phyloP scores from a whole-genome alignment of 2,888 invertebrate genomes.

The Melanostoma scalare region DNA sequence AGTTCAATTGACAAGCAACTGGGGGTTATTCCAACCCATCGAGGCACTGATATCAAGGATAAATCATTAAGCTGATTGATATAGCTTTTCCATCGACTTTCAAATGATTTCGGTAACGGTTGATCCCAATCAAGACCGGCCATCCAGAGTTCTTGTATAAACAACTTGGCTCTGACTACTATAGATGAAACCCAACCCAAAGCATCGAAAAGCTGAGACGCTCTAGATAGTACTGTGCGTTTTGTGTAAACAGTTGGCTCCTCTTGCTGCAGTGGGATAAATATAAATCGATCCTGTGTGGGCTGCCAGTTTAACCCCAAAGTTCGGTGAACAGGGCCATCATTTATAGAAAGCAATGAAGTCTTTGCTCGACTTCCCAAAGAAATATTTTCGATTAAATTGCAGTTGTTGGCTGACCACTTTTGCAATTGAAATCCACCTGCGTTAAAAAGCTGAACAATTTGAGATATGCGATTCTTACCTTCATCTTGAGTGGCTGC shows the following conservation, averaged over 20 bases:
- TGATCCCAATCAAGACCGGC: constrained; percentile 25
- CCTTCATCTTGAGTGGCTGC: background rate
- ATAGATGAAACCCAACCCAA: constrained; percentile 41
- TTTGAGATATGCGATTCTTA: constrained; percentile 25
- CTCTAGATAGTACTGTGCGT: constrained; percentile 18
- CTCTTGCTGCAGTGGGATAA: constrained; percentile 2
- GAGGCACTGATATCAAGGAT: constrained; percentile 11
- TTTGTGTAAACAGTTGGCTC: background rate
- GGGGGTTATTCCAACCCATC: constrained; percentile 36
- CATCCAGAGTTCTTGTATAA: constrained; percentile 24
- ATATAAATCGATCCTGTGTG: background rate
- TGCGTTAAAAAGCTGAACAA: background rate
- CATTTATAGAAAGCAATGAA: constrained; percentile 15
- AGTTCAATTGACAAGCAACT: background rate
- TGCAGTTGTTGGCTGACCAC: too few species aligned
- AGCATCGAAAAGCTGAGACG: constrained; percentile 26
- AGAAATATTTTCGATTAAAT: too few species aligned
- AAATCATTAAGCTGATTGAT: constrained; percentile 29
- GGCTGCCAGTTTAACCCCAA: constrained; percentile 32
- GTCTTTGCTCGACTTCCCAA: background rate
- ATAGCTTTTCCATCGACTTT: constrained; percentile 14
- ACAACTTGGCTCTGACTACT: constrained; percentile 14
- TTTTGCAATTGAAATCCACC: too few species aligned
- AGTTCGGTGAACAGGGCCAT: constrained; percentile 20
- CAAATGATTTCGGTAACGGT: constrained; percentile 9